These are phyloP conservation scores for Galago senegalensis DNA, from an alignment of 2,797 vertebrate species.

Conservation along the genomic window DNA sequence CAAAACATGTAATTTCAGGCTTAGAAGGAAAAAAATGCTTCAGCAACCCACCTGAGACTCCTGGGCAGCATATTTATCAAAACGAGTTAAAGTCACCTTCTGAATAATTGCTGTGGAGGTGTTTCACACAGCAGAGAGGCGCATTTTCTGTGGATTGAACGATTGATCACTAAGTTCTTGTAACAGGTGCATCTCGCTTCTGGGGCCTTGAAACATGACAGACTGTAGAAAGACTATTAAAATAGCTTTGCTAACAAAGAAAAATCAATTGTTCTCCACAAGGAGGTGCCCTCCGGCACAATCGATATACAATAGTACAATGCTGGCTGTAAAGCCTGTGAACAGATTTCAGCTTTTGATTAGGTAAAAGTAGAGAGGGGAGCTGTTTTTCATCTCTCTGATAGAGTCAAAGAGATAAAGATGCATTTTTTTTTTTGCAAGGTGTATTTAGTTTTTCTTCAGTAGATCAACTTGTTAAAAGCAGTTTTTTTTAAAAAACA, in stretches of 20 bases:
- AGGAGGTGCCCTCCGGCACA: conserved; percentile 88
- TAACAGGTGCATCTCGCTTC: conserved; percentile 84
- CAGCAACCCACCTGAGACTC: conserved; percentile 64
- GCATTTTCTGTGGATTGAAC: conserved; percentile 80
- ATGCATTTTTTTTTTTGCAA: conserved; percentile 72
- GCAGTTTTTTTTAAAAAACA: too few relatives aligned
- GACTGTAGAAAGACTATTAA: conserved; percentile 88
- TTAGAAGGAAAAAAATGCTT: conserved; percentile 58
- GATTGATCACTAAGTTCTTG: conserved; percentile 84
- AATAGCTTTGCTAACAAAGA: conserved; percentile 87
- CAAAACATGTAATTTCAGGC: conserved; percentile 4
- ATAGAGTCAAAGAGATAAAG: conserved; percentile 78
- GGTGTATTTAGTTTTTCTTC: not conserved
- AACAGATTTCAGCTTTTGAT: conserved; percentile 85
- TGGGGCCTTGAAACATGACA: conserved; percentile 82
- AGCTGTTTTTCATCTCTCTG: conserved; percentile 76
- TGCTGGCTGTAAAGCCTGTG: conserved; percentile 77
- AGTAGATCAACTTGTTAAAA: conserved; percentile 37
- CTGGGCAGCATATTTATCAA: conserved; percentile 72
- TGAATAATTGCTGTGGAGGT: conserved; percentile 73
- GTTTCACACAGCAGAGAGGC: conserved; percentile 77
- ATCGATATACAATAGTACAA: conserved; percentile 87
- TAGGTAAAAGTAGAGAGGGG: conserved; percentile 81
- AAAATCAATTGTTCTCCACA: conserved; percentile 89
- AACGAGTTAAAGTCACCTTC: conserved; percentile 80